phyloP scores from a whole-genome alignment of 2,888 invertebrate genomes.

The Halictus quadricinctus region DNA sequence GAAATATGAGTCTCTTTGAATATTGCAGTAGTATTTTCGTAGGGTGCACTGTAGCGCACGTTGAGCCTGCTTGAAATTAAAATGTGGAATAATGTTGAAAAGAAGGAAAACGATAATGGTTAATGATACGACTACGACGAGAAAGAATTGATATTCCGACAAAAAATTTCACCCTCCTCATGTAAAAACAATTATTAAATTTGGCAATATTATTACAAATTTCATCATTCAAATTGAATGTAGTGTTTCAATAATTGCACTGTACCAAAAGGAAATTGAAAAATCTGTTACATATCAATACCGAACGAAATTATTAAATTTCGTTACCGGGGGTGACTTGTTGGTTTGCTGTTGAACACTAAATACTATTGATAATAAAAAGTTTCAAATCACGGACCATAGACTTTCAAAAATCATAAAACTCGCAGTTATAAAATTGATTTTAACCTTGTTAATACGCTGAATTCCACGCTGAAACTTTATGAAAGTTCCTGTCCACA shows the following conservation, averaged over 20 bases:
- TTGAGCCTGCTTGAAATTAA: background rate
- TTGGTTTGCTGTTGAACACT: too few relatives aligned
- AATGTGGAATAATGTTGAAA: background rate
- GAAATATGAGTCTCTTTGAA: background rate
- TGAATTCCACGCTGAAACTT: background rate
- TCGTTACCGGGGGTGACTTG: too few relatives aligned
- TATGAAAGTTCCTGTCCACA: background rate
- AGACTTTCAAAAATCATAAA: background rate
- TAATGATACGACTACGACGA: background rate
- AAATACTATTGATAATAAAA: too few relatives aligned
- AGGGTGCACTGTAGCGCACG: background rate
- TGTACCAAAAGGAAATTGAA: too few relatives aligned
- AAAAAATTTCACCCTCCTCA: too few relatives aligned
- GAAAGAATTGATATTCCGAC: too few relatives aligned
- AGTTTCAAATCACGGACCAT: background rate
- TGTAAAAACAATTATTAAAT: too few relatives aligned
- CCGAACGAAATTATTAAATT: background rate
- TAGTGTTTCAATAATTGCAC: too few relatives aligned
- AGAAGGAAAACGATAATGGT: background rate
- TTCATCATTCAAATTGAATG: background rate
- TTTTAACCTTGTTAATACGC: background rate
- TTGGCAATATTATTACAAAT: background rate
- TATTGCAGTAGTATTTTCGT: background rate
- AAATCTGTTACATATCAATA: background rate
- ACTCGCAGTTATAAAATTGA: background rate